Percentiles rank a stretch among this genome's conserved stretches.
Conservation (phyloP, 2,888 invertebrate genomes). For the Octodonta nipae region DNA sequence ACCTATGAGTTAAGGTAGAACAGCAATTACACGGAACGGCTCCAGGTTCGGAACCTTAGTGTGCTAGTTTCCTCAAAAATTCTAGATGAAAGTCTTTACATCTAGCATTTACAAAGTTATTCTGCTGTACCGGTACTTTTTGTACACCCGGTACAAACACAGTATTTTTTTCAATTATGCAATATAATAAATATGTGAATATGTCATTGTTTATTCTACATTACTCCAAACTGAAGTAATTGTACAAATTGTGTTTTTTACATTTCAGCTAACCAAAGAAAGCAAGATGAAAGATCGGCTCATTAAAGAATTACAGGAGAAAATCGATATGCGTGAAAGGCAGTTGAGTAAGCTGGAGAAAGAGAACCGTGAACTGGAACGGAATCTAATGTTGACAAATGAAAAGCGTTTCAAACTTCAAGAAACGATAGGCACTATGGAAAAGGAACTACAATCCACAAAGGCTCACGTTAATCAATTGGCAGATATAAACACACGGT, state of each 20-base stretch:
- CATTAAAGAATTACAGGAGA: slow-evolving; percentile 26
- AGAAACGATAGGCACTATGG: slow-evolving; percentile 28
- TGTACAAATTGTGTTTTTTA: slow-evolving; percentile 2
- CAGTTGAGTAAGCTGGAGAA: slow-evolving; percentile 24
- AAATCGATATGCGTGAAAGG: slow-evolving; percentile 22
- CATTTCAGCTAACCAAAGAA: slow-evolving; percentile 17
- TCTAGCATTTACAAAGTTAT: no score
- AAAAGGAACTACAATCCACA: slow-evolving; percentile 30
- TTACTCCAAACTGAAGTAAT: no score
- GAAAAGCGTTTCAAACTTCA: slow-evolving; percentile 31
- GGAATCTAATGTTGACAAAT: slow-evolving; percentile 24
- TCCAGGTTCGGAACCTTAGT: no score
- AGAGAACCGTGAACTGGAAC: slow-evolving; percentile 24
- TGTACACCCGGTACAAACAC: no score
- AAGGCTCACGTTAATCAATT: slow-evolving; percentile 28
- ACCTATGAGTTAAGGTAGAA: no score
- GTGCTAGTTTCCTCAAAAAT: no score
- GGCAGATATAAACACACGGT: slow-evolving; percentile 28
- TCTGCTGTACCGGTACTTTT: no score
- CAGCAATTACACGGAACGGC: no score
- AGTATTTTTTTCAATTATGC: no score
- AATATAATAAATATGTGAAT: slow-evolving; percentile 1
- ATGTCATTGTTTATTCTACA: slow-evolving; percentile 1
- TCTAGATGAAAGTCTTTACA: no score
- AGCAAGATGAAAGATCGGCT: slow-evolving; percentile 20